Evolutionary conservation across 1,140 invertebrate species (phyloP).

Genomic region (Contarinia nasturtii): DNA sequence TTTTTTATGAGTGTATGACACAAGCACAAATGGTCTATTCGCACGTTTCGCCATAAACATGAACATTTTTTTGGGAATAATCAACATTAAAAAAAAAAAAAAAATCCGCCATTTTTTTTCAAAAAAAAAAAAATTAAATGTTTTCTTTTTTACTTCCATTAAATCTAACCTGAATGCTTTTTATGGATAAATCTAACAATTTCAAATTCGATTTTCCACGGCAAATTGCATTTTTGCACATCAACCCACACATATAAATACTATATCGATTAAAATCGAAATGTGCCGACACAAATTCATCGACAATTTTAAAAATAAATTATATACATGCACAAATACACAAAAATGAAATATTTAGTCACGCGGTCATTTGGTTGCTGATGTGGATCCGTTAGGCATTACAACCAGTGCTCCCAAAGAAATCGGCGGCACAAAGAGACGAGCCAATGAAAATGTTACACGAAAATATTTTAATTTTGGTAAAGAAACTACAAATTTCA

Average conservation of each 20-base stretch:
- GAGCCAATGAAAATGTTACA: constrained; percentile 24
- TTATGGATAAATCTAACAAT: not conserved
- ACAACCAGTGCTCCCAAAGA: constrained; percentile 24
- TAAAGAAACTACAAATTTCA: not conserved
- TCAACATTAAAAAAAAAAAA: not conserved
- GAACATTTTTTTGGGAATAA: not conserved
- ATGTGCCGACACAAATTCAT: too few species aligned
- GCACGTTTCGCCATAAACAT: too few species aligned
- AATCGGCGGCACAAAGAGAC: constrained; percentile 27
- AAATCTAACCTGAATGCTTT: not conserved
- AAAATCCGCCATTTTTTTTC: too few species aligned
- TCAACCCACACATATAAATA: too few species aligned
- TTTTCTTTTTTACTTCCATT: too few species aligned
- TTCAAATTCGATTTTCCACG: too few species aligned
- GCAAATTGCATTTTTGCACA: too few species aligned
- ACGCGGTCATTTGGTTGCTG: constrained; percentile 87
- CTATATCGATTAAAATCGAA: too few species aligned
- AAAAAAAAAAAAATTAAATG: too few species aligned
- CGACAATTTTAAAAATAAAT: too few species aligned
- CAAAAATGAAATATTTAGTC: constrained; percentile 35
- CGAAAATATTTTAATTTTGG: constrained; percentile 3
- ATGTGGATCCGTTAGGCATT: constrained; percentile 84
- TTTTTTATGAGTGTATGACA: not conserved
- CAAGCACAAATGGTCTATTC: not conserved
- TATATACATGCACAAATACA: too few species aligned